Evolutionary conservation across 1,140 invertebrate genomes (phyloP).

Genomic region (Tetramorium parvispinum): DNA sequence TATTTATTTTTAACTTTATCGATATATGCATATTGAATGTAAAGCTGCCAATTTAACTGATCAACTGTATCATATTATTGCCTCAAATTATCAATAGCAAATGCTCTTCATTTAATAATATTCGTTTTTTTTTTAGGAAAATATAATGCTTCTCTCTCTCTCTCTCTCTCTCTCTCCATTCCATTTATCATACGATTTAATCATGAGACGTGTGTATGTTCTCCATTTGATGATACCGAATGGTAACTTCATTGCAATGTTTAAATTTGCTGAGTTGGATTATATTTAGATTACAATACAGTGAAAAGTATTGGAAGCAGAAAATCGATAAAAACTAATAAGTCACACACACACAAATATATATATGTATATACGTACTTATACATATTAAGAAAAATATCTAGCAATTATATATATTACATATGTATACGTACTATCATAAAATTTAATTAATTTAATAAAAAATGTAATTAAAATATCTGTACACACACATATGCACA

Average conservation of each 20-base stretch:
- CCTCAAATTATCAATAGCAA: neutral
- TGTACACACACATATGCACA: too few species aligned
- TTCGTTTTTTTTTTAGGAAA: conserved; percentile 62
- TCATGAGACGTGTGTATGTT: conserved; percentile 54
- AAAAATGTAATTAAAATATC: conserved; percentile 26
- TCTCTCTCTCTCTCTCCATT: conserved; percentile 36
- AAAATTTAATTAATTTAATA: conserved; percentile 8
- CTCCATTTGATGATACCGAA: neutral
- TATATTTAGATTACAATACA: conserved; percentile 6
- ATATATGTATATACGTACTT: too few species aligned
- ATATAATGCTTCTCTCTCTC: conserved; percentile 61
- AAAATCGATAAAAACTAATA: neutral
- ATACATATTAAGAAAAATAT: neutral
- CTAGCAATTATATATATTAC: neutral
- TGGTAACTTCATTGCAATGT: neutral
- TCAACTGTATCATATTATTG: neutral
- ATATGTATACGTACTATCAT: neutral
- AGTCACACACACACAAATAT: neutral
- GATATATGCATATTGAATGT: neutral
- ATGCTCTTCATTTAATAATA: neutral
- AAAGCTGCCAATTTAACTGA: neutral
- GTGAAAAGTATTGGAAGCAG: neutral
- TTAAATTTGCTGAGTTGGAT: conserved; percentile 25
- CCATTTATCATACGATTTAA: conserved; percentile 76
- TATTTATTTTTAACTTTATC: neutral